These are phyloP conservation scores for Drosophila anomelani DNA, from an alignment of 2,888 invertebrate species.

Conservation along the genomic window DNA sequence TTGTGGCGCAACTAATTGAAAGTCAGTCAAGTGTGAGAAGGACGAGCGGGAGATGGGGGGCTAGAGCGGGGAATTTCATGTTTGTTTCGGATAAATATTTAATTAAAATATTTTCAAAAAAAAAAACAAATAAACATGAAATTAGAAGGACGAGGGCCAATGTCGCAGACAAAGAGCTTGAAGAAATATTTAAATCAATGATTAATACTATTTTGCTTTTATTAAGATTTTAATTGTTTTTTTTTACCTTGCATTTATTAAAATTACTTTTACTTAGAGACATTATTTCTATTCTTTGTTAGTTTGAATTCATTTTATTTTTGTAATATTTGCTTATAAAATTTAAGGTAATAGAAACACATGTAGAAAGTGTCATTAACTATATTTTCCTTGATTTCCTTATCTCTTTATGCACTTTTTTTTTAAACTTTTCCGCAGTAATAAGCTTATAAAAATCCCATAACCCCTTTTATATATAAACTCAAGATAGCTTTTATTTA, in stretches of 20 bases:
- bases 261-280: background rate
- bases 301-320: no score
- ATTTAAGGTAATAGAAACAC: no score
- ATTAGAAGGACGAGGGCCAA: background rate
- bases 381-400: background rate
- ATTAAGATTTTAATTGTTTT: background rate
- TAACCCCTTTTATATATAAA: background rate
- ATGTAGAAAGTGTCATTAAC: no score
- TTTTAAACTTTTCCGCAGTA: background rate
- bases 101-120: constrained; percentile 70
- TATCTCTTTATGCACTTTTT: background rate
- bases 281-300: no score
- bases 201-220: background rate
- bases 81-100: constrained; percentile 71
- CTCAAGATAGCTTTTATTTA: constrained; percentile 8
- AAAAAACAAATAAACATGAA: constrained; percentile 12
- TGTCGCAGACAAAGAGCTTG: background rate
- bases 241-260: background rate
- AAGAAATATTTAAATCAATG: background rate
- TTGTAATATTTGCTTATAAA: no score
- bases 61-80: constrained; percentile 22
- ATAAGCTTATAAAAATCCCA: background rate
- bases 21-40: constrained; percentile 78
- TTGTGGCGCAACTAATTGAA: constrained; percentile 82
- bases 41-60: background rate